Conservation (phyloP, 2,888 invertebrate genomes). For the Mimas tiliae region DNA sequence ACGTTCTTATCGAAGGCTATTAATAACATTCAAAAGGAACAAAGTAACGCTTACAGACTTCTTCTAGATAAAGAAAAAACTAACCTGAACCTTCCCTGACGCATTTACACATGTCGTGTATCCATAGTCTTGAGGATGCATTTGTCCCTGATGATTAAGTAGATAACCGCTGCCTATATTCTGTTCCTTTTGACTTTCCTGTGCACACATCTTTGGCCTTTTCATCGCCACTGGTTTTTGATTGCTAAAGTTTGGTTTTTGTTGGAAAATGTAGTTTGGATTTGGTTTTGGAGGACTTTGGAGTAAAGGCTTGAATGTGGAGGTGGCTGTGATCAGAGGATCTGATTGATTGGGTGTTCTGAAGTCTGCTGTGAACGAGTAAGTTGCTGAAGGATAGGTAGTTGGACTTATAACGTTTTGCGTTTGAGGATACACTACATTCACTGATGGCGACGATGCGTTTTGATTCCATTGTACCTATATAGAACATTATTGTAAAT, state of each 20-base stretch:
- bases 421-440: slow-evolving; percentile 87
- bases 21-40: neutral
- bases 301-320: slow-evolving; percentile 84
- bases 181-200: slow-evolving; percentile 68
- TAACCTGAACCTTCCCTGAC: slow-evolving; percentile 74
- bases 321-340: slow-evolving; percentile 80
- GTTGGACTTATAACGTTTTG: slow-evolving; percentile 87
- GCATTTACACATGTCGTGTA: slow-evolving; percentile 65
- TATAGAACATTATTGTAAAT: slow-evolving; percentile 27
- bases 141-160: slow-evolving; percentile 69
- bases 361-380: slow-evolving; percentile 93
- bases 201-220: slow-evolving; percentile 69
- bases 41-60: neutral
- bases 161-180: slow-evolving; percentile 63
- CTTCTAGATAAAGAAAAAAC: slow-evolving; percentile 32
- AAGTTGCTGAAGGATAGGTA: slow-evolving; percentile 89
- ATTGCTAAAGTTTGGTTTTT: slow-evolving; percentile 64
- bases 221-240: slow-evolving; percentile 67
- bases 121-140: slow-evolving; percentile 73
- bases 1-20: no score
- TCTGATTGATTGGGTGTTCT: slow-evolving; percentile 86
- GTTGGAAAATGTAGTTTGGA: slow-evolving; percentile 72
- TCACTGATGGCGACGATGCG: slow-evolving; percentile 84
- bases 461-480: slow-evolving; percentile 92
- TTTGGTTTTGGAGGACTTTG: slow-evolving; percentile 72